Evolutionary conservation across 2,888 invertebrate species (phyloP).

Genomic region (Parnassius glacialis): DNA sequence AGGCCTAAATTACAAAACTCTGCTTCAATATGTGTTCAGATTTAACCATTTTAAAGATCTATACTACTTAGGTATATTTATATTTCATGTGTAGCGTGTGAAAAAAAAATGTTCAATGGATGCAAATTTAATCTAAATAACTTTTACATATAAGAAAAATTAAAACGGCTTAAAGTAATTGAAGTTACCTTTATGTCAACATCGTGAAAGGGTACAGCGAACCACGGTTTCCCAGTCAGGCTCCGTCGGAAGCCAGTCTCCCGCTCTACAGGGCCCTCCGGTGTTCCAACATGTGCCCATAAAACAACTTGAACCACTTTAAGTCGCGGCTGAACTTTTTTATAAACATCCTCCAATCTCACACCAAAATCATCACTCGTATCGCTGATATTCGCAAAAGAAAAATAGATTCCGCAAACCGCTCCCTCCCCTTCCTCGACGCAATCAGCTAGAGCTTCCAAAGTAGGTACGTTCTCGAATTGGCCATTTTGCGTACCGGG

Average conservation of each 20-base stretch:
- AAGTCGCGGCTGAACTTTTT: conserved; percentile 70
- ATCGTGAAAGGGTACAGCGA: conserved; percentile 85
- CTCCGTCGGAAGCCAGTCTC: conserved; percentile 83
- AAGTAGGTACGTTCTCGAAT: conserved; percentile 67
- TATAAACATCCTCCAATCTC: conserved; percentile 82
- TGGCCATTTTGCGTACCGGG: conserved; percentile 65
- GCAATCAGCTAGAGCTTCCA: conserved; percentile 68
- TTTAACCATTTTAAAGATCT: too few relatives aligned
- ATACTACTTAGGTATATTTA: too few relatives aligned
- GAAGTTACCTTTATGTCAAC: conserved; percentile 84
- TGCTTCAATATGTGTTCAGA: too few relatives aligned
- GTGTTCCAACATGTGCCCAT: conserved; percentile 82
- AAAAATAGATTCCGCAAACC: conserved; percentile 84
- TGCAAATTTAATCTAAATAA: too few relatives aligned
- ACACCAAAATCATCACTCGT: conserved; percentile 85
- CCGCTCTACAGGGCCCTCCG: conserved; percentile 83
- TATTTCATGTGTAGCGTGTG: too few relatives aligned
- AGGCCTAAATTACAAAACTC: too few relatives aligned
- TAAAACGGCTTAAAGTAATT: background rate
- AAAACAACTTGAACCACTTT: conserved; percentile 85
- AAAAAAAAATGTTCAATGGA: too few relatives aligned
- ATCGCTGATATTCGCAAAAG: conserved; percentile 85
- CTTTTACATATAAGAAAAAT: too few relatives aligned
- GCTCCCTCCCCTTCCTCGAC: conserved; percentile 75
- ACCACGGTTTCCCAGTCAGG: conserved; percentile 85